Base-by-base conservation (phyloP, 2,113 vertebrate genomes). In the Heliornis fulica region DNA sequence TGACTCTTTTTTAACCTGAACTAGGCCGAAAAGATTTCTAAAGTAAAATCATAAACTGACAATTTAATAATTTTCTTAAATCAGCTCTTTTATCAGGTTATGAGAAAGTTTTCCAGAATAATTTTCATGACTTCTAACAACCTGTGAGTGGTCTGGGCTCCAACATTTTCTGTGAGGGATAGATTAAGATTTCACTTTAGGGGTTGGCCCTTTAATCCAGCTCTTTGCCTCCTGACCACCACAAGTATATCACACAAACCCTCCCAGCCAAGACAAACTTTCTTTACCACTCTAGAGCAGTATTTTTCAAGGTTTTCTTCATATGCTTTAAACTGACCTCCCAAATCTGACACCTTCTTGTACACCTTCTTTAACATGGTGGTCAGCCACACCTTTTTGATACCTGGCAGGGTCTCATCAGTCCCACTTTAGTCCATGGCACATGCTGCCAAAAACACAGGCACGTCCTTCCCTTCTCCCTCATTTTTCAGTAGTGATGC, bases 1-100 rank as follows among this genome's bases (percentile, higher is more conserved):
- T 81, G 68, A 72, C n/a, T 83, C 68, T 69, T 65, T 69, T 78
- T 80, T 29, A 91, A 96, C 96, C 85, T 95, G 61, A 75, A 94
- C 90, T 84, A 79, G 95, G 87, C 85, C 96, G 74, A 66, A 95
- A 95, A 96, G 86, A 96, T 94, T 97, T 96, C 93, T 82, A 95
- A 97, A 97, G 94, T 94, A 97, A 93, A 94, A 97, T 84, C 91
- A 60, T 86, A 92, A 96, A 92, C 48, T 86, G 93, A 66, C 88
- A 91, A 41, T 51, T 65, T 59, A 80, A 90, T 97, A 94, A 94
- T 96, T 98, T 93, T 74, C 90, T 87, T 81, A 94, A 93, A 96
- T 92, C 78, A 89, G 63, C 71, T 32, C 80, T 94, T 96, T 97
- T 85, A 53, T 69, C 91, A 66, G 84, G 40, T 88, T 87, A 79